Conservation (phyloP, 2,797 vertebrate genomes). For the Artibeus jamaicensis region DNA sequence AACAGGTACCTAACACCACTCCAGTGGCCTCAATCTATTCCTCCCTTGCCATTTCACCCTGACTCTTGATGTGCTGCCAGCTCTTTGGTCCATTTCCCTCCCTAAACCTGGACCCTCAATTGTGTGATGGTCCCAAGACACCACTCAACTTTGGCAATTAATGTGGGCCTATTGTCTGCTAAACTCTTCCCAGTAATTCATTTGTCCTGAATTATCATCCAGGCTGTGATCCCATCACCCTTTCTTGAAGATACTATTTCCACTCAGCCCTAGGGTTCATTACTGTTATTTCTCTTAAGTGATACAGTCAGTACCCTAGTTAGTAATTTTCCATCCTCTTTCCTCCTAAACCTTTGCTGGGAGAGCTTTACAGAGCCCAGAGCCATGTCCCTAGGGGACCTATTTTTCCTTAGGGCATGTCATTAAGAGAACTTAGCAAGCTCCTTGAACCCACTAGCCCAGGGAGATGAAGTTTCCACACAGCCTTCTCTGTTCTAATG, state of each 20-base stretch:
- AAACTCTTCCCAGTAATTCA: constrained; percentile 12
- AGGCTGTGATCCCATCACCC: constrained; percentile 36
- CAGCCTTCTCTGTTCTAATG: background rate
- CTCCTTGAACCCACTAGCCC: background rate
- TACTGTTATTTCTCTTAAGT: constrained; percentile 18
- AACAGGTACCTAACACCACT: background rate
- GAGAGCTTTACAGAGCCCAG: background rate
- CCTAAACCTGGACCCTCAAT: background rate
- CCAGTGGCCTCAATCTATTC: background rate
- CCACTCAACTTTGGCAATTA: constrained; percentile 43
- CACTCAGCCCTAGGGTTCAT: background rate
- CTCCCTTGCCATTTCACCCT: background rate
- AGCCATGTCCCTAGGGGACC: background rate
- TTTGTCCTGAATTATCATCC: constrained; percentile 5
- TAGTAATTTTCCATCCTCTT: background rate
- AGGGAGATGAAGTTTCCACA: background rate
- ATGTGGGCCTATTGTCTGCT: background rate
- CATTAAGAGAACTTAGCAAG: background rate
- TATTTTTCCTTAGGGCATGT: background rate
- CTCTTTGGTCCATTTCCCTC: background rate
- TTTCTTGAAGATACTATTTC: constrained; percentile 27
- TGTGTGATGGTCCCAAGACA: background rate
- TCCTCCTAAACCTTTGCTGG: background rate
- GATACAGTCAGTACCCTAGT: background rate
- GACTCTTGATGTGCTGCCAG: background rate